phyloP scores from a whole-genome alignment of 2,888 invertebrate species.

The Eristalis tenax region DNA sequence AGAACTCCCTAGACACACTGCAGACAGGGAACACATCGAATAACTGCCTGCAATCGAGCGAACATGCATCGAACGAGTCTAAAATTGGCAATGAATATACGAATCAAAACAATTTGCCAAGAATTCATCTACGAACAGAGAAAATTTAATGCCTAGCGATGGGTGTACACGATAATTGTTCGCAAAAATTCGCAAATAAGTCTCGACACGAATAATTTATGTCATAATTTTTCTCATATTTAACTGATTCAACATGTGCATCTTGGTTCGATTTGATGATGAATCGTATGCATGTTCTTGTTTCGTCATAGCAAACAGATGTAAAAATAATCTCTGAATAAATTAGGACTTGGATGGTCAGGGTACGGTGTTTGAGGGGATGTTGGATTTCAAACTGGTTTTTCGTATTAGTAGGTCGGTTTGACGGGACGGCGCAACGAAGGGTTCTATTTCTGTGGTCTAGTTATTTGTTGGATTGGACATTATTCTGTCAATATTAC shows the following conservation, averaged over 20 bases:
- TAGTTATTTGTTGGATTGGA: no score
- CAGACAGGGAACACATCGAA: conserved; percentile 9
- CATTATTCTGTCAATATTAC: no score
- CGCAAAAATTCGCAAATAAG: background rate
- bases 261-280: background rate
- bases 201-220: background rate
- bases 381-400: no score
- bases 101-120: conserved; percentile 21
- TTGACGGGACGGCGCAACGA: no score
- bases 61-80: background rate
- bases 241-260: background rate
- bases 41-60: background rate
- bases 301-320: background rate
- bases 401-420: no score
- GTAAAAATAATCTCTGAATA: background rate
- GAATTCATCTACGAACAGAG: conserved; percentile 16
- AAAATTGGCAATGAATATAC: conserved; percentile 2
- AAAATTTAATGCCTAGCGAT: background rate
- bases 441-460: no score
- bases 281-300: background rate
- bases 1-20: background rate
- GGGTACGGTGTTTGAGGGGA: no score
- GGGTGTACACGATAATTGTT: background rate
- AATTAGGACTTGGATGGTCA: background rate
- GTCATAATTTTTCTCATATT: background rate